phyloP scores from a whole-genome alignment of 2,888 invertebrate genomes.

The Conomelus anceps region DNA sequence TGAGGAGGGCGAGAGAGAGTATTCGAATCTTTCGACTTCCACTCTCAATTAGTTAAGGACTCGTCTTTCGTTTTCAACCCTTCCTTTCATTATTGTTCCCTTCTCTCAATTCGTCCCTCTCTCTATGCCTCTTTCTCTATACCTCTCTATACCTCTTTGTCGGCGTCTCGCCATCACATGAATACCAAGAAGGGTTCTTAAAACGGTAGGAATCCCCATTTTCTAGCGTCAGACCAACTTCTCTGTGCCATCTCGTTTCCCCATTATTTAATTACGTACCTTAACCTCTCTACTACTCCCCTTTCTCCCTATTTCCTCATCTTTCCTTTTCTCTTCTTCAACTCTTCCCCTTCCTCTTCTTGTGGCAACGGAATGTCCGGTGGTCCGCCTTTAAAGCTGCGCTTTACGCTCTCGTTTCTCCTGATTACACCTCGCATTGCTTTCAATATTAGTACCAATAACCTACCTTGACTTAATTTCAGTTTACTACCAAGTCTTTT shows the following conservation, averaged over 20 bases:
- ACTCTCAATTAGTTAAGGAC: not conserved
- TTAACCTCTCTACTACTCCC: no score
- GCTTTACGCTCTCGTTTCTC: no score
- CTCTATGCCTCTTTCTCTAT: not conserved
- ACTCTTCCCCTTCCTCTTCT: not conserved
- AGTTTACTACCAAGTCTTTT: no score
- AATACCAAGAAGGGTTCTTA: not conserved
- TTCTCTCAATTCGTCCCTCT: not conserved
- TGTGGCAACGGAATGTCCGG: no score
- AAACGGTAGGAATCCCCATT: not conserved
- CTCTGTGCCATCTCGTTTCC: not conserved
- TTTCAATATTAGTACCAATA: no score
- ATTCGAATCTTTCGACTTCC: not conserved
- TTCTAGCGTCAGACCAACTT: not conserved
- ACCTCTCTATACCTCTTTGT: not conserved
- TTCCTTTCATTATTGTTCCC: not conserved
- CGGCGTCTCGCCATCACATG: not conserved
- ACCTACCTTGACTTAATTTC: no score
- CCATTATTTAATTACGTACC: not conserved
- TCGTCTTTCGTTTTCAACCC: not conserved
- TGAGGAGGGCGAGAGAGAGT: no score
- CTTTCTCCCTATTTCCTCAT: no score
- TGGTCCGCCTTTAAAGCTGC: no score
- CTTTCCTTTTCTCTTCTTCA: no score
- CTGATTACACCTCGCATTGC: no score